Evolutionary conservation across 1,140 invertebrate genomes (phyloP), one percentile per base, ranked within the genome.

Genomic region (Brachionus asplanchnoidis): DNA sequence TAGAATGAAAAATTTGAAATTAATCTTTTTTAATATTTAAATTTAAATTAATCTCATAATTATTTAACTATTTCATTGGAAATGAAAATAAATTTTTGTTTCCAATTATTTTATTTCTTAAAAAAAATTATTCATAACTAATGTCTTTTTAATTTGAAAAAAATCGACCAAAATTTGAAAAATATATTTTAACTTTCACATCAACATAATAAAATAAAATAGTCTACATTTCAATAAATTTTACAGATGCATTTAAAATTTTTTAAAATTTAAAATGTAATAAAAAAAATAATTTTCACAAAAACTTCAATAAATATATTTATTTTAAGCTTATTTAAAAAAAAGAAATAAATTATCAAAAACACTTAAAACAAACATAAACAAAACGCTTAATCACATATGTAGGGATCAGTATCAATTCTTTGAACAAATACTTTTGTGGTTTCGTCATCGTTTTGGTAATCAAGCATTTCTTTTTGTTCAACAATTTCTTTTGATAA

Each of bases 391-490:
- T 68, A 82, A 65, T 82, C 79, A 26, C 65, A 65, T 14, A 82
- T 23, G 36, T 82, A 82, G 1, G 79, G 79, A 56, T 82, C 79
- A 32, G 53, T 82, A 36, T 82, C 79, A 42, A 82, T 82, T 65
- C 79, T 53, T 82, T 82, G 79, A 40, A 82, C 8, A n/a, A 44
- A 40, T 26, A 82, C n/a, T n/a, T 60, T 32, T 2, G 36, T 68
- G 5, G 53, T 12, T 17, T 32, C 65, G 5, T 44, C 79, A 23
- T 82, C 53, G 20, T 46, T 82, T 46, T 82, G 79, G 17, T 82
- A 77, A 28, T 77, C 23, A 11, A 77, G 9, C 44, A 77, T 77
- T 77, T 77, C 68, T 20, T 73, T 73, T 17, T 20, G 32, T 42
- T 73, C 68, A 20, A 42, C 7, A 42, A 73, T 23, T 73, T 73